Evolutionary conservation across 2,888 invertebrate genomes (phyloP).

Genomic region (Choristoneura rosaceana): DNA sequence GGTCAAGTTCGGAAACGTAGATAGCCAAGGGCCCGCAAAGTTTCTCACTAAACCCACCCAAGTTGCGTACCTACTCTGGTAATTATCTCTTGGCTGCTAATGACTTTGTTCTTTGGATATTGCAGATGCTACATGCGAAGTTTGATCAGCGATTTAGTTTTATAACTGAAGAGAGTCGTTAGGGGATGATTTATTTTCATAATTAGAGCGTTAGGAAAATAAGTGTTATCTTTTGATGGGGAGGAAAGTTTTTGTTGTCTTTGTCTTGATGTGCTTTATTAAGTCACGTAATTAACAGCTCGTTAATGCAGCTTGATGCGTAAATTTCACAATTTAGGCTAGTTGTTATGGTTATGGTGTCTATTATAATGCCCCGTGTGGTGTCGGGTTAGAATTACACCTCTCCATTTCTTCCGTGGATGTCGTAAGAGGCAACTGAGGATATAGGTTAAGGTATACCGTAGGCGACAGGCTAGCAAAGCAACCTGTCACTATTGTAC

Average conservation of each 20-base stretch:
- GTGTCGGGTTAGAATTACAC: no score
- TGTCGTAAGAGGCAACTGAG: no score
- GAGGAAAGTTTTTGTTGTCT: neutral
- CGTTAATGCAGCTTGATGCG: neutral
- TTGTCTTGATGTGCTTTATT: conserved; percentile 1
- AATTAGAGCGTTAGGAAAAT: neutral
- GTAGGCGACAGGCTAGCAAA: no score
- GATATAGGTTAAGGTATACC: no score
- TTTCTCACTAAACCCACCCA: conserved; percentile 24
- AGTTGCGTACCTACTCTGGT: conserved; percentile 5
- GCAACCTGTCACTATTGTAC: no score
- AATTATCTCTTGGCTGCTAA: conserved; percentile 27
- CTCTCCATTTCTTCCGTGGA: no score
- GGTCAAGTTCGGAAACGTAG: conserved; percentile 29
- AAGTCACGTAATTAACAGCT: neutral
- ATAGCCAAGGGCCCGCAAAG: conserved; percentile 14
- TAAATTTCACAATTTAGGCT: no score
- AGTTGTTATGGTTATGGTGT: no score
- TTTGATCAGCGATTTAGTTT: conserved; percentile 7
- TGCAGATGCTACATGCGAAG: conserved; percentile 23
- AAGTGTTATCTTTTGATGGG: neutral
- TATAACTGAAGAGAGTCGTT: conserved; percentile 7
- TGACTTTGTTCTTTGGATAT: conserved; percentile 28
- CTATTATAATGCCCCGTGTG: no score
- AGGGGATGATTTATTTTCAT: conserved; percentile 11